phyloP scores from a whole-genome alignment of 2,113 vertebrate genomes.

The Pygoscelis adeliae region DNA sequence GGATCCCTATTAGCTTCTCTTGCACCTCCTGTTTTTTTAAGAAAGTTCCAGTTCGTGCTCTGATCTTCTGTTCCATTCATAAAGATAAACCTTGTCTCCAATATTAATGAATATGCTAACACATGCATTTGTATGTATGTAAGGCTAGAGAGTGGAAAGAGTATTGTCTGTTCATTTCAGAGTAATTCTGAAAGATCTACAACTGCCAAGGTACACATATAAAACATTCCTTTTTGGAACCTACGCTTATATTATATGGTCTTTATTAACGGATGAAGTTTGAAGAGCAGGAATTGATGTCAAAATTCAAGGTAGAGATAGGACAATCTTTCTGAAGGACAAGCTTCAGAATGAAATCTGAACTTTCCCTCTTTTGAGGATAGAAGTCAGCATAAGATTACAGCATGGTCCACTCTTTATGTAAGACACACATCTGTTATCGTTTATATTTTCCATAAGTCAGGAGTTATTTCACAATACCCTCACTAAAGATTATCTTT shows the following conservation, averaged over 20 bases:
- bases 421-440: not conserved
- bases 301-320: not conserved
- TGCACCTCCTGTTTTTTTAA: not conserved
- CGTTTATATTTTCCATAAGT: not conserved
- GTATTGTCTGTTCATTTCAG: not conserved
- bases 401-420: not conserved
- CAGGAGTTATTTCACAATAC: not conserved
- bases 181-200: not conserved
- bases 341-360: not conserved
- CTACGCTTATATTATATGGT: not conserved
- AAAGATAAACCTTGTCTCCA: not conserved
- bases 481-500: not conserved
- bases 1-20: not conserved
- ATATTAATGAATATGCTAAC: not conserved
- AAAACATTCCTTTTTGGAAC: not conserved
- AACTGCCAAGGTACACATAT: too few relatives aligned
- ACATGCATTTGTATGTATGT: not conserved
- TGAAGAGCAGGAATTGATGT: not conserved
- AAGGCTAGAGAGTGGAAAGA: not conserved
- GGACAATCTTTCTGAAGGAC: not conserved
- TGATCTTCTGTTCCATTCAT: not conserved
- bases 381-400: not conserved
- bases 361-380: not conserved
- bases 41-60: not conserved
- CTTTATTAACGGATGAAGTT: not conserved